These are phyloP conservation scores for Alaudala cheleensis DNA, from an alignment of 2,113 vertebrate species.

Conservation along the genomic window DNA sequence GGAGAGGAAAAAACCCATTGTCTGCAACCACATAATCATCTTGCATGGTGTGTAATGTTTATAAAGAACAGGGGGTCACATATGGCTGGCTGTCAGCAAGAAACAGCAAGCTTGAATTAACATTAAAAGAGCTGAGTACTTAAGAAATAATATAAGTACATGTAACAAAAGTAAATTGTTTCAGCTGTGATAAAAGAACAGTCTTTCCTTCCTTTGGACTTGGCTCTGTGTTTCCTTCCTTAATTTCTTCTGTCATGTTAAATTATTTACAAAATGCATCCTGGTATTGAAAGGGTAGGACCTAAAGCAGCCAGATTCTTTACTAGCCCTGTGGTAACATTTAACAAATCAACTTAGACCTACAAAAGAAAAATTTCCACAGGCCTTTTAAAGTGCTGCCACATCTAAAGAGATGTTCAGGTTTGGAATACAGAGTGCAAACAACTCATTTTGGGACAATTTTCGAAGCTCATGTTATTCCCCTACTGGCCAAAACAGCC, in stretches of 20 bases:
- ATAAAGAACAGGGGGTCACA: background rate
- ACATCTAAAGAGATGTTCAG: background rate
- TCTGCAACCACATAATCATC: background rate
- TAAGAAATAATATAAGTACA: conserved; percentile 16
- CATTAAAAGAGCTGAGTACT: conserved; percentile 34
- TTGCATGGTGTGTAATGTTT: background rate
- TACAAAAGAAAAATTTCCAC: background rate
- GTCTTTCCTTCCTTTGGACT: background rate
- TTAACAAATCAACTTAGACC: background rate
- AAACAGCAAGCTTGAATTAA: conserved; percentile 12
- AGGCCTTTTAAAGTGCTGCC: background rate
- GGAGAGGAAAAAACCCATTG: background rate
- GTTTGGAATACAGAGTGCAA: background rate
- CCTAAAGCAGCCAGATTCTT: background rate
- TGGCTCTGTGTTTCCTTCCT: background rate
- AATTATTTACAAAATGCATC: conserved; percentile 29
- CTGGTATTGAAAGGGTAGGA: background rate
- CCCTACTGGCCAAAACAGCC: conserved; percentile 23
- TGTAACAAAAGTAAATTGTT: conserved; percentile 41
- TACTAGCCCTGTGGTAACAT: background rate
- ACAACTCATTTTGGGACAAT: background rate
- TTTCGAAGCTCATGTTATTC: conserved; percentile 12
- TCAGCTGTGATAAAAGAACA: background rate
- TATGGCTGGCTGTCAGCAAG: conserved; percentile 11
- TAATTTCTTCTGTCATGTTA: conserved; percentile 1